phyloP scores from a whole-genome alignment of 2,113 vertebrate genomes.

The Anhinga rufa region DNA sequence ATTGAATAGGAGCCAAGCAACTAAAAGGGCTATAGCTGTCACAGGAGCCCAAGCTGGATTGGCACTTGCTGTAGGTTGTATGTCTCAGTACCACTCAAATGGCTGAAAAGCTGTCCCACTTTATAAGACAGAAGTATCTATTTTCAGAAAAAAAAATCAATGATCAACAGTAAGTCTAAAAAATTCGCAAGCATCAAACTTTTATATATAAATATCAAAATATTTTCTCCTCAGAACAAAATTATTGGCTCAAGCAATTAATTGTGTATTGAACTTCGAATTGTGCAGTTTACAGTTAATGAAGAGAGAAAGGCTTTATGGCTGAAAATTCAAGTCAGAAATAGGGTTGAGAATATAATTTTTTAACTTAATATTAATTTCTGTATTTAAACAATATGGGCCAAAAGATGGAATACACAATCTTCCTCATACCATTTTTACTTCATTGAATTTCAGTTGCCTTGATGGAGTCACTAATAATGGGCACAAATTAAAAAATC shows the following conservation, averaged over 20 bases:
- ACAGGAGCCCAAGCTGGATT: background rate
- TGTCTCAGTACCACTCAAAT: background rate
- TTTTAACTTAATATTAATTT: background rate
- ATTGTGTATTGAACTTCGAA: background rate
- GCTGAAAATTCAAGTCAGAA: background rate
- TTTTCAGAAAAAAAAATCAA: background rate
- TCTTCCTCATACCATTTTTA: background rate
- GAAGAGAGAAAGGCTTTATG: background rate
- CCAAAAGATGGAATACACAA: background rate
- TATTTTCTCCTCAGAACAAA: background rate
- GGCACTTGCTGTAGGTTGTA: background rate
- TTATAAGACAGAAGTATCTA: background rate
- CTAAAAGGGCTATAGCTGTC: background rate
- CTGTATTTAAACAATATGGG: background rate
- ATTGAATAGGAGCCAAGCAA: background rate
- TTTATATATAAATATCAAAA: background rate
- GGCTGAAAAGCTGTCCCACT: background rate
- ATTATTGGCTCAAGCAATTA: background rate
- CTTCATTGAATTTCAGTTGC: background rate
- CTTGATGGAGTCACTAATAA: background rate
- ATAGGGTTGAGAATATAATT: background rate
- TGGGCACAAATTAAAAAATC: background rate
- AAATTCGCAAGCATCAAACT: background rate
- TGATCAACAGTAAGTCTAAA: background rate
- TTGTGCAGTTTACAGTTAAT: background rate